Evolutionary conservation across 30 jellyfish, hydroid and myxozoan species (phyloP).

Genomic region (Chrysaora quinquecirrha): DNA sequence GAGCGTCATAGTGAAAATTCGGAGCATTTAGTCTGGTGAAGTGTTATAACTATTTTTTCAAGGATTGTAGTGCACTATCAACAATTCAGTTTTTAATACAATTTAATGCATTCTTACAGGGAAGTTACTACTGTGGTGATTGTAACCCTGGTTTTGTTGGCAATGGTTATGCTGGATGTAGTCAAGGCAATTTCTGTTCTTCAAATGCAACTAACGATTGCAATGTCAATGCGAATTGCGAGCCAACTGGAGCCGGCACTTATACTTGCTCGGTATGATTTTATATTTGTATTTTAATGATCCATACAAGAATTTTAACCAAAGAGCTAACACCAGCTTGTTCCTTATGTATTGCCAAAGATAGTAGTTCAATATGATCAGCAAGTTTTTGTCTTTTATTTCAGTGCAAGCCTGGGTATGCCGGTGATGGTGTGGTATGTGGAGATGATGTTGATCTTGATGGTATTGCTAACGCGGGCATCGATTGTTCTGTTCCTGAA

Average conservation of each 20-base stretch:
- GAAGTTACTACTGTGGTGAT: constrained; percentile 87
- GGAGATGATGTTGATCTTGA: constrained; percentile 90
- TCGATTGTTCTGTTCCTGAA: constrained; percentile 72
- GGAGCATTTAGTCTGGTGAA: no score
- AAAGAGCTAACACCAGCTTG: no score
- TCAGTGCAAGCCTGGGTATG: constrained; percentile 94
- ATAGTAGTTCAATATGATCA: no score
- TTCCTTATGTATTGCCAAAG: no score
- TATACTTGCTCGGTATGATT: constrained; percentile 79
- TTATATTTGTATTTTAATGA: background rate
- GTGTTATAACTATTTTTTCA: no score
- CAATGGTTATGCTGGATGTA: constrained; percentile 93
- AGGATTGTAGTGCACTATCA: no score
- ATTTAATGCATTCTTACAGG: no score
- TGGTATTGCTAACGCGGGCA: constrained; percentile 70
- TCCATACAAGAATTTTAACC: no score
- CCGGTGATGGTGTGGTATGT: constrained; percentile 91
- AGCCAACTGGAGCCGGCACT: constrained; percentile 61
- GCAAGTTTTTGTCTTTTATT: constrained; percentile 15
- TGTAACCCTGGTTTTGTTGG: constrained; percentile 98
- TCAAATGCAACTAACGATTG: constrained; percentile 60
- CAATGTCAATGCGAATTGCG: constrained; percentile 82
- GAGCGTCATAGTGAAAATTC: no score
- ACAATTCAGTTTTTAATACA: no score
- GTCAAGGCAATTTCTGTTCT: constrained; percentile 89